Base-by-base conservation (phyloP, 2,797 vertebrate genomes). In the Poeciliopsis gracilis region DNA sequence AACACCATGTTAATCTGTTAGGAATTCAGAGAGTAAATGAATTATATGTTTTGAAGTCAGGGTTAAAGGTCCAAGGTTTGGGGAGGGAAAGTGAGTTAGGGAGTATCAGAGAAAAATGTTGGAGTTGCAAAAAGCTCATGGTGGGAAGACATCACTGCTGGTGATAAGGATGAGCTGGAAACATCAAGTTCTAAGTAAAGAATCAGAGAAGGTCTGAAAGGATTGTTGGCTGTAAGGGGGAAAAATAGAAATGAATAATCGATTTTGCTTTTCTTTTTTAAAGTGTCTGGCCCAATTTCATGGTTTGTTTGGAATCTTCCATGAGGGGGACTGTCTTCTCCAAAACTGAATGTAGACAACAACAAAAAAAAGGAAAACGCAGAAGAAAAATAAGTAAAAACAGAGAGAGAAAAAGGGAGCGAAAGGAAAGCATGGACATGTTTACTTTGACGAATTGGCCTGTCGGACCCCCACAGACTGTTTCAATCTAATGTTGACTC, bases 401-500 rank as follows among this genome's bases (percentile, higher is more conserved):
- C 16, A 0, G 16, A 61, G 28, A 8, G 15, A 61, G 7, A 61
- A 30, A 30, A 61, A 8, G 16, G 3, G 16, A 2, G 33, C 23
- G 18, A 66, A 38, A 66, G 23, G 33, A 66, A 20, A 38, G 61
- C 33, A 36, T 10, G 33, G 10, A 38, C 18, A 66, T 66, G 61
- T 66, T 66, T 66, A 66, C 61, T 38, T 66, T 66, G 61, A 66
- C 61, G 16, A 66, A 66, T 23, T 66, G 61, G 33, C 33, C 61
- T 66, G 61, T 66, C 86, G 75, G 76, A 38, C 76, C 69, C 76
- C 79, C 89, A 79, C 87, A 88, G 84, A 72, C 75, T 72, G 73
- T 90, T 89, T 88, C 84, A 77, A 43, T 88, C 75, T n/a, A 4
- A 15, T 90, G 82, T 88, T 88, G 86, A 90, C 90, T 88, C 80